A percentile compares a stretch with the other conserved stretches of the same genome.
phyloP scores from a whole-genome alignment of 2,888 invertebrate genomes.

The Macrophya annulata region DNA sequence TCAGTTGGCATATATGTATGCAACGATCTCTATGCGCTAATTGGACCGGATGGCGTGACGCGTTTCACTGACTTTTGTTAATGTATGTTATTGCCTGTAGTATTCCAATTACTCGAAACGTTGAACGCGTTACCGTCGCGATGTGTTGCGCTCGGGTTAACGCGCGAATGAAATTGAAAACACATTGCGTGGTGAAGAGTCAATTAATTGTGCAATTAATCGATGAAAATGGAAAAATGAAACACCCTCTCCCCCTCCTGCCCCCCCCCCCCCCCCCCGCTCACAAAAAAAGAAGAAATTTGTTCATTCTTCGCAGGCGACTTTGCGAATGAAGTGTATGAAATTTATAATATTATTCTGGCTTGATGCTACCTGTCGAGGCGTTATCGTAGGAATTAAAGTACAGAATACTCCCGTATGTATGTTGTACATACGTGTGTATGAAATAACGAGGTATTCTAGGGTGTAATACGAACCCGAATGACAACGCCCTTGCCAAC shows the following conservation, averaged over 20 bases:
- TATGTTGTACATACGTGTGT: no score
- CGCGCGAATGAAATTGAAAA: conserved; percentile 26
- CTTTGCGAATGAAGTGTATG: no score
- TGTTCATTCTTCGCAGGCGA: background rate
- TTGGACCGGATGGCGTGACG: conserved; percentile 37
- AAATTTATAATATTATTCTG: background rate
- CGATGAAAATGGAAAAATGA: background rate
- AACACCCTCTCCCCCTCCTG: background rate
- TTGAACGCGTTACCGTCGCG: conserved; percentile 29
- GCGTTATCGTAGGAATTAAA: background rate
- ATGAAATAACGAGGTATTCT: conserved; percentile 45
- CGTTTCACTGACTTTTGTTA: conserved; percentile 49
- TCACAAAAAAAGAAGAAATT: background rate
- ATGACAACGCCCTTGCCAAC: conserved; percentile 4
- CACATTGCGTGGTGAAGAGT: conserved; percentile 19
- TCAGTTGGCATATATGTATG: conserved; percentile 14
- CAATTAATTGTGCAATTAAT: conserved; percentile 48
- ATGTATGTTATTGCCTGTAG: conserved; percentile 51
- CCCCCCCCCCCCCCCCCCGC: no score
- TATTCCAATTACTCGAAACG: conserved; percentile 55
- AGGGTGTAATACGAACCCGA: conserved; percentile 9
- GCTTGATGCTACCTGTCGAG: background rate
- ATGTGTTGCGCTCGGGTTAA: conserved; percentile 28
- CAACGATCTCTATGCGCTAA: conserved; percentile 52
- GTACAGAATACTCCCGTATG: background rate